Evolutionary conservation across 2,888 invertebrate species (phyloP), one percentile per base, ranked within the genome.

Genomic region (Merodon equestris): DNA sequence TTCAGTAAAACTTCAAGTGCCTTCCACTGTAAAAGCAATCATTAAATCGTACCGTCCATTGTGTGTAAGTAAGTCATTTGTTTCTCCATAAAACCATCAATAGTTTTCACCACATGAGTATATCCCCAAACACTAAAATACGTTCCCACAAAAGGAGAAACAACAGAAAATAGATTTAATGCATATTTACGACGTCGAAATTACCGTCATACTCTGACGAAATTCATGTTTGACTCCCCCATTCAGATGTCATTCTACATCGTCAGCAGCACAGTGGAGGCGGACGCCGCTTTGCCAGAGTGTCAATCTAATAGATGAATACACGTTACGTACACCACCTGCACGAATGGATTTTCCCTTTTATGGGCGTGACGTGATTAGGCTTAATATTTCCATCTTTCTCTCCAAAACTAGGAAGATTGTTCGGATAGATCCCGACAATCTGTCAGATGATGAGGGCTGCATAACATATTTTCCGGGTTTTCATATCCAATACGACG

Each of bases 401-500:
- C 38, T 13, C 17, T 17, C 38, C 40, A 44, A 58, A 53, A 58
- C 53, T 34, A 53, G 64, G 53, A 72, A 64, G 38, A 51, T 72
- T 42, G 27, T 27, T 27, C 27, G 27, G 27, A 2, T 27, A 27
- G 27, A 27, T 27, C 27, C 27, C 27, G 27, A 27, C 27, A 7
- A 27, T 2, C 45, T 61, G 50, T 44, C 50, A n/a, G 12, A 45
- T 36, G 17, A 12, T 60, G 45, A 48, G 61, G 60, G n/a, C n/a
- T 36, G 36, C 5, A 36, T 18, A 61, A 68, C 47, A 57, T 27
- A 57, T 19, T 77, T 77, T 77, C 77, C 73, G 61, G 77, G 67
- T 77, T 73, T 73, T 77, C 77, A 77, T 53, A 68, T 73, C 48
- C 57, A 53, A 77, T 72, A 72, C 36, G 40, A n/a, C 40, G 67